Percentiles rank a stretch among this genome's conserved stretches.
Conservation (phyloP, 2,113 vertebrate genomes). For the Rhipidura dahli region DNA sequence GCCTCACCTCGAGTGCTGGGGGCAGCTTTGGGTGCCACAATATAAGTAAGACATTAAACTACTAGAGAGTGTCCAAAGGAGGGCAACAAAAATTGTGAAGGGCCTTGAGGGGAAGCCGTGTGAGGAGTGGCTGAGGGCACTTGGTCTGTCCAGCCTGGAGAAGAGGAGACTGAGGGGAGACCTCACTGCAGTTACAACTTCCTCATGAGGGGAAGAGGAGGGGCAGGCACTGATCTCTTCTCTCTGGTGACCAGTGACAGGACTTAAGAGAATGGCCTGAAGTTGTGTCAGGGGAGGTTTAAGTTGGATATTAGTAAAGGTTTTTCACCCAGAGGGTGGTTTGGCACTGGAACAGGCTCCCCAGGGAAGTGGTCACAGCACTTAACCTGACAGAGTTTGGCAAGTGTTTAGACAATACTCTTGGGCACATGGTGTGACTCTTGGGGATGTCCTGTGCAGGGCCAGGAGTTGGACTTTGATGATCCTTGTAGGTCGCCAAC, state of each 20-base stretch:
- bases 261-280: fast-evolving
- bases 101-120: fast-evolving
- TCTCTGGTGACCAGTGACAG: neutral
- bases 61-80: neutral
- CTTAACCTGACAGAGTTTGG: neutral
- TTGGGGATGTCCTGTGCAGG: neutral
- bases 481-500: neutral
- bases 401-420: neutral
- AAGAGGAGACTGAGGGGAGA: neutral
- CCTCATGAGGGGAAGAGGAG: fast-evolving
- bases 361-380: no score
- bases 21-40: fast-evolving
- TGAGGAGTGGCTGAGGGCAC: fast-evolving
- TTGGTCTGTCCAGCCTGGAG: neutral
- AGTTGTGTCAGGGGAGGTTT: neutral
- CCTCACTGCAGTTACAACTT: neutral
- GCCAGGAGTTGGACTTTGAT: neutral
- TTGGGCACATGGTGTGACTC: no score
- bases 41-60: neutral
- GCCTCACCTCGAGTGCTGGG: neutral
- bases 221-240: neutral
- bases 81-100: neutral
- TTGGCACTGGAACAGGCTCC: neutral
- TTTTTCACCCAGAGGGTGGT: neutral
- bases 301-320: neutral